Conservation (phyloP, 2,113 vertebrate species). For the Lates calcarifer region DNA sequence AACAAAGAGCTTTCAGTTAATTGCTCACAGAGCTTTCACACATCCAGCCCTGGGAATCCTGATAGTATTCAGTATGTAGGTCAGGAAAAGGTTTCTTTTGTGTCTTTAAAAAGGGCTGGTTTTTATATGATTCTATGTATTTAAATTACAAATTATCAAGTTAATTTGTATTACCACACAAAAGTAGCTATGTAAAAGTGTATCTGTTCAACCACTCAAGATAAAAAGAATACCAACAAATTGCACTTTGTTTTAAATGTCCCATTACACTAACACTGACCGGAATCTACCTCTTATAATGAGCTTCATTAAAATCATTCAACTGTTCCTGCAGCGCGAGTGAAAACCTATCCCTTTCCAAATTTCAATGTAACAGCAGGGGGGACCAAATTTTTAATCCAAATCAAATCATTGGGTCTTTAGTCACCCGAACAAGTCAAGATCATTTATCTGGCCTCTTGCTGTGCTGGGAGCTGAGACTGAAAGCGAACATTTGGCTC, state of each 20-base stretch:
- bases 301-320: conserved; percentile 54
- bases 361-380: conserved; percentile 51
- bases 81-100: conserved; percentile 71
- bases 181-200: not conserved
- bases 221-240: not conserved
- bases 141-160: conserved; percentile 5
- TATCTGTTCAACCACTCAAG: not conserved
- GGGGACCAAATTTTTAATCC: conserved; percentile 66
- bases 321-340: conserved; percentile 32
- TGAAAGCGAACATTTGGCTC: conserved; percentile 29
- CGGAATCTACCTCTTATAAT: conserved; percentile 13
- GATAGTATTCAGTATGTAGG: conserved; percentile 72
- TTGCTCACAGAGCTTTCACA: conserved; percentile 79
- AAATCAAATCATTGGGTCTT: conserved; percentile 72
- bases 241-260: not conserved
- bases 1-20: conserved; percentile 83
- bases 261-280: not conserved
- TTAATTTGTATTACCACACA: not conserved
- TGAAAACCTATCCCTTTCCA: conserved; percentile 32
- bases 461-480: conserved; percentile 51
- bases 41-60: conserved; percentile 69
- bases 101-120: conserved; percentile 41
- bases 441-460: conserved; percentile 68
- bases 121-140: conserved; percentile 33
- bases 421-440: conserved; percentile 54